Evolutionary conservation across 2,888 invertebrate genomes (phyloP).

Genomic region (Drosophila pseudotakahashii): DNA sequence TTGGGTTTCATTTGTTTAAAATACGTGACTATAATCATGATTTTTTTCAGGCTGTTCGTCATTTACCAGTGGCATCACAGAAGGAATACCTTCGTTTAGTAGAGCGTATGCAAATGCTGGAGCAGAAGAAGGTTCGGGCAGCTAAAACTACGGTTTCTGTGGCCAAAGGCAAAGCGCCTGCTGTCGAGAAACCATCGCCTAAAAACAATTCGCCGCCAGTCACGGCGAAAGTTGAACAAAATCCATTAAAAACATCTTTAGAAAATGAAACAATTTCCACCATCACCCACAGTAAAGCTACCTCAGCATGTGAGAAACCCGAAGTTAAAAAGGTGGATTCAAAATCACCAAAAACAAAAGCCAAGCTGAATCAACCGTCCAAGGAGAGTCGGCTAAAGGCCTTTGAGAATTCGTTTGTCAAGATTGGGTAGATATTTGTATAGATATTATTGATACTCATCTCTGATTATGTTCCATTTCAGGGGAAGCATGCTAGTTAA

Average conservation of each 20-base stretch:
- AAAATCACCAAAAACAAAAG: slow-evolving; percentile 8
- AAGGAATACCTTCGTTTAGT: slow-evolving; percentile 82
- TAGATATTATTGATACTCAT: background rate
- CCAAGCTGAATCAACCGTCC: slow-evolving; percentile 31
- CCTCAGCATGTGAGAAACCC: background rate
- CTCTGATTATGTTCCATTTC: slow-evolving; percentile 18
- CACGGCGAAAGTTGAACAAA: background rate
- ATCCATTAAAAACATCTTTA: background rate
- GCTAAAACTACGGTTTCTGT: background rate
- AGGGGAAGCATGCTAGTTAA: slow-evolving; percentile 79
- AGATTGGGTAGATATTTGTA: slow-evolving; percentile 72
- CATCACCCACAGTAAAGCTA: background rate
- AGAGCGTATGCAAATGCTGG: slow-evolving; percentile 83
- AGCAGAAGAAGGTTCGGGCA: slow-evolving; percentile 63
- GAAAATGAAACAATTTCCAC: background rate
- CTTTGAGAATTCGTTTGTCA: slow-evolving; percentile 79
- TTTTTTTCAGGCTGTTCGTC: slow-evolving; percentile 81
- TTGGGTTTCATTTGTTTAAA: background rate
- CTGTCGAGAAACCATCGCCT: background rate
- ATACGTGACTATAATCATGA: too few relatives aligned
- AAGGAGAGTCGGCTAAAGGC: slow-evolving; percentile 69
- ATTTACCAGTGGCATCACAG: slow-evolving; percentile 83
- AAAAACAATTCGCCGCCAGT: background rate
- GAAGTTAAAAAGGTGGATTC: background rate
- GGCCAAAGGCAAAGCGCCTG: background rate